These are phyloP conservation scores for Prionchulus punctatus DNA, from an alignment of 2,888 invertebrate species.

Conservation along the genomic window DNA sequence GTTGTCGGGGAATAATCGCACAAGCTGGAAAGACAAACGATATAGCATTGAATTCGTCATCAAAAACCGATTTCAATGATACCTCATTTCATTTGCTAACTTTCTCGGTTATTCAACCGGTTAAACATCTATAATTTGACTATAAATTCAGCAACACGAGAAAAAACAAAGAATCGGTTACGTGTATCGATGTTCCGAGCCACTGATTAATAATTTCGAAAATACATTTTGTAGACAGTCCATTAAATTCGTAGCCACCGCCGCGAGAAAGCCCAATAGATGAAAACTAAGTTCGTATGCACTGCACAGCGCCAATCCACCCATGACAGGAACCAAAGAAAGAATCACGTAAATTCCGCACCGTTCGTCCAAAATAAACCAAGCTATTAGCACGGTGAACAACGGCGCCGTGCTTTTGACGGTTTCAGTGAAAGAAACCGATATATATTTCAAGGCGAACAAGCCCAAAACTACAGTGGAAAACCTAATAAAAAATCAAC, in stretches of 20 bases:
- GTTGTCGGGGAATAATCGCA: too few relatives aligned
- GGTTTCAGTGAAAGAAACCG: constrained; percentile 63
- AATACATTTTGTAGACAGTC: constrained; percentile 64
- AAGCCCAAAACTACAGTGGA: constrained; percentile 55
- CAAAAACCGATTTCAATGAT: too few relatives aligned
- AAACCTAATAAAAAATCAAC: constrained; percentile 40
- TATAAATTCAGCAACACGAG: too few relatives aligned
- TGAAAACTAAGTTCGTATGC: constrained; percentile 61
- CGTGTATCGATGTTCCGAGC: constrained; percentile 56
- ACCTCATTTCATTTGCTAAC: too few relatives aligned
- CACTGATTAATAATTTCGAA: constrained; percentile 58
- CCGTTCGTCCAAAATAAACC: constrained; percentile 43
- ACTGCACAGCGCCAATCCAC: constrained; percentile 55
- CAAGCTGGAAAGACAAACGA: too few relatives aligned
- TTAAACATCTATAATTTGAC: too few relatives aligned
- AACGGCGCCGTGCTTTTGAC: constrained; percentile 62
- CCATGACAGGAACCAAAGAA: constrained; percentile 58
- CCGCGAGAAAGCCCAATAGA: constrained; percentile 52
- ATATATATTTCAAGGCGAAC: constrained; percentile 56
- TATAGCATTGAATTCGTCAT: too few relatives aligned
- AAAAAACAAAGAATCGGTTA: too few relatives aligned
- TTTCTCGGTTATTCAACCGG: too few relatives aligned
- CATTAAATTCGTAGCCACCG: constrained; percentile 58
- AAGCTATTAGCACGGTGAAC: constrained; percentile 57
- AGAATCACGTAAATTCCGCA: constrained; percentile 52